phyloP scores from a whole-genome alignment of 2,113 vertebrate species.

The Sylvilagus bachmani region DNA sequence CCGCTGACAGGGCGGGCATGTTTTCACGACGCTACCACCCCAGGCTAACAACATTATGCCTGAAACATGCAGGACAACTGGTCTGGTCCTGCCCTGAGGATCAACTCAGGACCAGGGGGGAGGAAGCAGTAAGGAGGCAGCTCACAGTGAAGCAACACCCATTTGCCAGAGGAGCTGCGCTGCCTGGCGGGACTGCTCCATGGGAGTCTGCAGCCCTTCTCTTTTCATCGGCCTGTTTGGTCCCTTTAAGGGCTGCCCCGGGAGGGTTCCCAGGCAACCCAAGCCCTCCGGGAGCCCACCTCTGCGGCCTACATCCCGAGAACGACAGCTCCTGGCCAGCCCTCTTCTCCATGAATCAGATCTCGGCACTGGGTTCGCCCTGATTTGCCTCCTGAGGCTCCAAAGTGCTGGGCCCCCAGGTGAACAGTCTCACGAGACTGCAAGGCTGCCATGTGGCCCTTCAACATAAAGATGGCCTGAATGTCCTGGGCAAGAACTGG shows the following conservation, averaged over 20 bases:
- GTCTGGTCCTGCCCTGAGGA: not conserved
- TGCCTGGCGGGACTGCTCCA: not conserved
- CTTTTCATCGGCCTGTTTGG: not conserved
- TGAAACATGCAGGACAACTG: not conserved
- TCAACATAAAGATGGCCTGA: not conserved
- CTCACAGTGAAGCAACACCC: accelerated
- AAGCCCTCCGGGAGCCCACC: not conserved
- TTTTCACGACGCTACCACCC: not conserved
- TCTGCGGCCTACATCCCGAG: not conserved
- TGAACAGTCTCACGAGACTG: not conserved
- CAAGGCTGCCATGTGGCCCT: not conserved
- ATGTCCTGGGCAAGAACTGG: not conserved
- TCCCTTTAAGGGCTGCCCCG: not conserved
- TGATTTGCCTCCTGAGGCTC: not conserved
- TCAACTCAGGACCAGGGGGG: not conserved
- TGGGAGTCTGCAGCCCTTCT: not conserved
- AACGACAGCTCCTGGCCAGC: not conserved
- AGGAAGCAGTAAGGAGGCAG: not conserved
- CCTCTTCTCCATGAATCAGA: not conserved
- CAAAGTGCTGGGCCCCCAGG: not conserved
- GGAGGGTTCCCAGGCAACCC: not conserved
- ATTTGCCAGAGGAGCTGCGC: not conserved
- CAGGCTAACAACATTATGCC: not conserved
- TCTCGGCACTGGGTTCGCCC: not conserved
- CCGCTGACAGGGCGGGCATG: not conserved